Percentiles rank a stretch among this genome's conserved stretches.
phyloP scores from a whole-genome alignment of 2,888 invertebrate genomes.

The Dorcus hopei region DNA sequence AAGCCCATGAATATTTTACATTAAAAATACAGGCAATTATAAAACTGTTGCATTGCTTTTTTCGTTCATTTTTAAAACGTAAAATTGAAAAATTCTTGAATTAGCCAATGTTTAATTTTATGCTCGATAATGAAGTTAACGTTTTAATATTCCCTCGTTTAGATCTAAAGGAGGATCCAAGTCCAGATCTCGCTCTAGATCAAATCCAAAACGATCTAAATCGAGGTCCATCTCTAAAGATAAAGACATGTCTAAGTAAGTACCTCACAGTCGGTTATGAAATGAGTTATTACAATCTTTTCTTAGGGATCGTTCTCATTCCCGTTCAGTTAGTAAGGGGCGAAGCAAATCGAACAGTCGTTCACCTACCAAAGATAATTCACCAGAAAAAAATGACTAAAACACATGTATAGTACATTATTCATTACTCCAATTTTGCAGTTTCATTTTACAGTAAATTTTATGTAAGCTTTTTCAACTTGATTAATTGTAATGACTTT shows the following conservation, averaged over 20 bases:
- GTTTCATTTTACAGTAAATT: no score
- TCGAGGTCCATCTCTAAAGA: conserved; percentile 56
- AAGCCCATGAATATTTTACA: not conserved
- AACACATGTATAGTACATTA: not conserved
- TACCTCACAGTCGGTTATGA: conserved; percentile 13
- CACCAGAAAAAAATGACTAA: conserved; percentile 33
- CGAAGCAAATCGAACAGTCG: conserved; percentile 50
- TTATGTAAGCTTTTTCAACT: no score
- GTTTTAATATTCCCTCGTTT: conserved; percentile 4
- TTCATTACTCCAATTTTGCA: no score
- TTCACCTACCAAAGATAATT: conserved; percentile 38
- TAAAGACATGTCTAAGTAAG: conserved; percentile 54
- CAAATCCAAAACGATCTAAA: conserved; percentile 55
- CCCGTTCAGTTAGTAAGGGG: conserved; percentile 59
- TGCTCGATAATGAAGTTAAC: not conserved
- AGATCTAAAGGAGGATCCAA: conserved; percentile 65
- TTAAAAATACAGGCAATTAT: conserved; percentile 1
- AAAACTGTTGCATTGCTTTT: conserved; percentile 8
- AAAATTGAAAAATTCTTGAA: no score
- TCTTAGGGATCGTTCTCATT: conserved; percentile 64
- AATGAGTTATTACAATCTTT: no score
- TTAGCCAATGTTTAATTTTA: no score
- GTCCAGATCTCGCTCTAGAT: conserved; percentile 63
- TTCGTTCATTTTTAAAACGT: not conserved
- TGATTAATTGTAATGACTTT: no score